Percentiles rank a stretch among this genome's conserved stretches.
Evolutionary conservation across 1,140 invertebrate genomes (phyloP).

Genomic region (Papilio xuthus): DNA sequence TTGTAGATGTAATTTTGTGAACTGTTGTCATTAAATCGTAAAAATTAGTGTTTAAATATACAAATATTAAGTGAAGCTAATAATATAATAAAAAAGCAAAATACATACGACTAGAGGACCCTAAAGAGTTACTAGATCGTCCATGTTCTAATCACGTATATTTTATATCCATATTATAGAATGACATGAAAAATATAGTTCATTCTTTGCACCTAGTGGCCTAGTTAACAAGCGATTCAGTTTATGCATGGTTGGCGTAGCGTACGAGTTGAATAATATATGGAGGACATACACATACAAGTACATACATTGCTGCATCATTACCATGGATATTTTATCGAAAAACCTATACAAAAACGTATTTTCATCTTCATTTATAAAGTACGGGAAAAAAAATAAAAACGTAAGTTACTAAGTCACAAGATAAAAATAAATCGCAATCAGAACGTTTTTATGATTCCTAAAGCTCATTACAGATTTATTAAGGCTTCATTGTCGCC

Average conservation of each 20-base stretch:
- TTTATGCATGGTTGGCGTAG: constrained; percentile 10
- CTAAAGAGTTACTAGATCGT: too few relatives aligned
- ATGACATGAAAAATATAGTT: constrained; percentile 8
- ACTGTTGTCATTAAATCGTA: not conserved
- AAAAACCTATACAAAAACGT: not conserved
- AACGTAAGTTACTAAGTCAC: not conserved
- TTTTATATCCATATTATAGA: too few relatives aligned
- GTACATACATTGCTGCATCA: not conserved
- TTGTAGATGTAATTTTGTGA: not conserved
- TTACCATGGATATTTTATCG: not conserved
- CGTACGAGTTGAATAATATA: constrained; percentile 19
- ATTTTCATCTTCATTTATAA: not conserved
- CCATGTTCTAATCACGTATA: too few relatives aligned
- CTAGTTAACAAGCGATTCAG: not conserved
- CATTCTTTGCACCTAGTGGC: constrained; percentile 11
- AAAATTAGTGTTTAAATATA: too few relatives aligned
- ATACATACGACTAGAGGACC: not conserved
- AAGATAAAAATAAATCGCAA: not conserved
- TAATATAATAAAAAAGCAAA: not conserved
- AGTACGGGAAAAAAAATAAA: not conserved
- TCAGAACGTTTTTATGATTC: not conserved
- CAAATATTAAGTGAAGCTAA: not conserved
- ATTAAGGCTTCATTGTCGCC: not conserved
- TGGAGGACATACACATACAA: not conserved
- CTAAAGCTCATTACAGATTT: not conserved